Evolutionary conservation across 2,113 vertebrate genomes (phyloP), one percentile per base, ranked within the genome.

Genomic region (Pterocles gutturalis): DNA sequence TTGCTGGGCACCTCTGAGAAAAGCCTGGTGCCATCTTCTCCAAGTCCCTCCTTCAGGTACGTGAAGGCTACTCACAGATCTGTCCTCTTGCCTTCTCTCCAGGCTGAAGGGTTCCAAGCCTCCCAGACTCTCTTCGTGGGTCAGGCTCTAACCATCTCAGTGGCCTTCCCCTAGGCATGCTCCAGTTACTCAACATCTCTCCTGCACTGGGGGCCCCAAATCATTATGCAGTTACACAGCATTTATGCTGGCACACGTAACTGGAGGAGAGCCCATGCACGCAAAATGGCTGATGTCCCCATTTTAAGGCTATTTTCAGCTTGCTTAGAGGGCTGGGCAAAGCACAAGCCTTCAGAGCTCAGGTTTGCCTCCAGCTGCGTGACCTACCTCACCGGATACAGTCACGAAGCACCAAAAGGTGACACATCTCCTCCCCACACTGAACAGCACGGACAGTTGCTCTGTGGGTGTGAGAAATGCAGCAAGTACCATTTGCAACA

Each of bases 221-320:
- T 46, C 33, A 58, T 2, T 5, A 14, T 11, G 53, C 80, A 67
- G n/a, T 24, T 9, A 14, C 3, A 70, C 28, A 25, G 67, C 31
- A 48, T 69, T 64, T 65, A 5, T 19, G 29, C 62, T 69, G 53
- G 38, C 60, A 73, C 31, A 36, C 26, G 11, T 3, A 51, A 7
- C 77, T 82, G 48, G 43, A 77, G 10, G 7, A 71, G 51, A 71
- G 12, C 13, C 61, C 36, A 12, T 1, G 38, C 24, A 36, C 0
- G 1, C 4, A 9, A 82, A 89, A 82, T 45, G 45, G 89, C 73
- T 67, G 77, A 89, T 76, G 73, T 65, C 14, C 81, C 83, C 81
- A 24, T 85, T 94, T 93, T n/a, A 81, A 45, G 77, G 84, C 51
- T 79, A 61, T 87, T 76, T 93, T 53, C 69, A 67, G 80, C 55